These are phyloP conservation scores for Alfaro cultratus DNA, from an alignment of 2,797 vertebrate species.

Conservation along the genomic window DNA sequence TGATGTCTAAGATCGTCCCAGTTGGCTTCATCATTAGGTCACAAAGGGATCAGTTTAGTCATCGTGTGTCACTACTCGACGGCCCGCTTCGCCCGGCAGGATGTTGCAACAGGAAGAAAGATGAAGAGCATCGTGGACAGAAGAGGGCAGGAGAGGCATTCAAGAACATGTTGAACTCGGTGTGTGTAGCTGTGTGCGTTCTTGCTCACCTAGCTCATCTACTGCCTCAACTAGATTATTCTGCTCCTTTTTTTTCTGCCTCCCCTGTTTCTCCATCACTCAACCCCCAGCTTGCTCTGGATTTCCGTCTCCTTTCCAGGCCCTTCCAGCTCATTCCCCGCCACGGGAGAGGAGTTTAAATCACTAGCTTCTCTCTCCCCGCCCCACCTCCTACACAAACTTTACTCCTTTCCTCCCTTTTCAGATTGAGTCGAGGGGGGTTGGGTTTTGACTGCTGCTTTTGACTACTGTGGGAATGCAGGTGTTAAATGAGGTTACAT, in stretches of 20 bases:
- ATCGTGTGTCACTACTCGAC: slow-evolving; percentile 51
- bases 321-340: slow-evolving; percentile 43
- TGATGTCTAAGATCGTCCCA: slow-evolving; percentile 59
- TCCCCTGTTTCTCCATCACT: slow-evolving; percentile 42
- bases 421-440: slow-evolving; percentile 52
- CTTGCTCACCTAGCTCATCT: slow-evolving; percentile 32
- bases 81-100: slow-evolving; percentile 44
- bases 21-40: slow-evolving; percentile 56
- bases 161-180: not conserved
- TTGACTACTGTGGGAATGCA: slow-evolving; percentile 73
- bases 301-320: slow-evolving; percentile 49
- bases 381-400: slow-evolving; percentile 5
- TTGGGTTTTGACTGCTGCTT: slow-evolving; percentile 49
- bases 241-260: slow-evolving; percentile 42
- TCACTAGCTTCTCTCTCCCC: slow-evolving; percentile 52
- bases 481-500: slow-evolving; percentile 44
- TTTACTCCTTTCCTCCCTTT: slow-evolving; percentile 34
- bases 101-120: slow-evolving; percentile 33
- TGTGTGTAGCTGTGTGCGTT: not conserved
- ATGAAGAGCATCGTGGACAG: slow-evolving; percentile 34
- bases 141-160: slow-evolving; percentile 29
- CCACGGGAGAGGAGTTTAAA: slow-evolving; percentile 55
- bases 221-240: slow-evolving; percentile 62
- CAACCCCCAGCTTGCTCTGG: slow-evolving; percentile 30
- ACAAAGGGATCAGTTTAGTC: slow-evolving; percentile 52